Evolutionary conservation across 2,113 vertebrate genomes (phyloP), one percentile per base, ranked within the genome.

Genomic region (Colossoma macropomum): DNA sequence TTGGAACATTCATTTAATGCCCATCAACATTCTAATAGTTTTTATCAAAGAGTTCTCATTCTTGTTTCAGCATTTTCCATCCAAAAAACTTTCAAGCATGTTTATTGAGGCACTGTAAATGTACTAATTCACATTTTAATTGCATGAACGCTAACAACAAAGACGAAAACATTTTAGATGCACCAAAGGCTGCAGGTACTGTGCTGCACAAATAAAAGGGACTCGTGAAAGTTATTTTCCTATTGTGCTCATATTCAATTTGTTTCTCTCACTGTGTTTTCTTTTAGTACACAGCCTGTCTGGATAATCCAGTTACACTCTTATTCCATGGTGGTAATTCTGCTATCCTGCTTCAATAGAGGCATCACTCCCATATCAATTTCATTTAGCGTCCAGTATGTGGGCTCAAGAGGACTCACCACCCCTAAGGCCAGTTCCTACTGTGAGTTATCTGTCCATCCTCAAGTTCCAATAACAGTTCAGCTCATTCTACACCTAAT

Each of bases 311-410:
- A 13, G 66, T 81, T 73, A 75, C 54, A 9, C 52, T 83, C 7
- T 65, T 60, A 79, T 83, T 86, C 80, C 63, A 74, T 28, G 77
- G 75, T 59, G 48, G 45, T 79, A 86, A 87, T 83, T 87, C 69
- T 75, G 73, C 84, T 81, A 60, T 74, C 50, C 41, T 34, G 10
- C 50, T 10, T n/a, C 74, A 81, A 81, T 69, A 52, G 62, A 83
- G 66, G 63, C 63, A 81, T 85, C 65, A 72, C 80, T 85, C 70
- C 30, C 50, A 80, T 68, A 85, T 87, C 84, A 80, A 48, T 81
- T 85, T 85, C 50, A 77, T 86, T 83, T 81, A 87, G 59, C 60
- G 80, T 85, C 75, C 13, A 56, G 59, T 77, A 27, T 25, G 27
- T 77, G 16, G 62, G 38, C 72, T 71, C 72, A 80, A 56, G 71